A percentile compares a stretch with the other conserved stretches of the same genome.
These are phyloP conservation scores for Microcaecilia unicolor DNA, from an alignment of 2,797 vertebrate genomes.

Conservation along the genomic window DNA sequence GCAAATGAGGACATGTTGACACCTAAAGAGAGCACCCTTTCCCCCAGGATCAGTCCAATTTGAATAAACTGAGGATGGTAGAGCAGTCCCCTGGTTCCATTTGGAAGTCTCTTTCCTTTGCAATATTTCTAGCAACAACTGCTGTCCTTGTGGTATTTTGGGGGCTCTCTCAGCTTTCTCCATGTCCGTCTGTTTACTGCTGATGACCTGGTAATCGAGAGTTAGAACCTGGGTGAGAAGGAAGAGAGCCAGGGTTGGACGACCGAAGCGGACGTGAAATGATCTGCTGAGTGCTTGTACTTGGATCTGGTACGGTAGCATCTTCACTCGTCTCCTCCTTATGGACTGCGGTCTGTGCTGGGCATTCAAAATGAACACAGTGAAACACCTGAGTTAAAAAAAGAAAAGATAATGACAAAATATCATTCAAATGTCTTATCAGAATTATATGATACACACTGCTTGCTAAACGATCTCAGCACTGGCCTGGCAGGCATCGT, in stretches of 20 bases:
- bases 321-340: conserved; percentile 69
- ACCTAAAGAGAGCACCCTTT: conserved; percentile 38
- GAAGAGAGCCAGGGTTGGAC: conserved; percentile 53
- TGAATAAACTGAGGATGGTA: conserved; percentile 25
- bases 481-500: too few species aligned
- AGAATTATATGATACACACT: not conserved
- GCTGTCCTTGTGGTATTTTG: conserved; percentile 21
- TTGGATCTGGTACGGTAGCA: conserved; percentile 24
- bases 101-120: conserved; percentile 22
- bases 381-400: conserved; percentile 82
- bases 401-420: conserved; percentile 5
- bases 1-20: conserved; percentile 40
- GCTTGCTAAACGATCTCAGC: too few species aligned
- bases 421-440: not conserved
- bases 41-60: conserved; percentile 20
- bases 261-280: conserved; percentile 47
- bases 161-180: too few species aligned
- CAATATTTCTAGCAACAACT: conserved; percentile 11
- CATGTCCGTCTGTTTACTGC: conserved; percentile 12
- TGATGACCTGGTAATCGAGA: conserved; percentile 23
- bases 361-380: conserved; percentile 96
- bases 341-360: conserved; percentile 68
- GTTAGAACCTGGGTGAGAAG: conserved; percentile 38
- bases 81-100: conserved; percentile 27
- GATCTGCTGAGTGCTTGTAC: conserved; percentile 35